phyloP scores from a whole-genome alignment of 2,797 vertebrate genomes.

The Chaenodraco wilsoni region DNA sequence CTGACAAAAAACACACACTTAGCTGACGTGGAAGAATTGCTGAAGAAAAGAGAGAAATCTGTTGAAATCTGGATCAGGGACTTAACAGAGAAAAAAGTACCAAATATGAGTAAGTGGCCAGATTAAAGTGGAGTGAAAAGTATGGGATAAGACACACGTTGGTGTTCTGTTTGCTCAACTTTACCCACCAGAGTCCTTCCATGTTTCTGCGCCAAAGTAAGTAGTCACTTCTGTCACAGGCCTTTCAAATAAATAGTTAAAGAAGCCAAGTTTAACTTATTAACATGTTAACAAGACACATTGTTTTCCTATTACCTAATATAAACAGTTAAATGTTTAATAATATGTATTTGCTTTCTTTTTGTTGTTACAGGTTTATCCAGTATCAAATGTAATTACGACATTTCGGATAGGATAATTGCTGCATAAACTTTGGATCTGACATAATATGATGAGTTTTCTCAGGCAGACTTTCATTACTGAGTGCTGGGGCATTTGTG shows the following conservation, averaged over 20 bases:
- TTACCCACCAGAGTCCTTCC: slow-evolving; percentile 9
- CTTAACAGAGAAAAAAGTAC: background rate
- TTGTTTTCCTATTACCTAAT: slow-evolving; percentile 34
- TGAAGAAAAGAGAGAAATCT: background rate
- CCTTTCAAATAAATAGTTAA: slow-evolving; percentile 36
- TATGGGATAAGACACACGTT: slow-evolving; percentile 9
- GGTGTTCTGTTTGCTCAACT: slow-evolving; percentile 3
- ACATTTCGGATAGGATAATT: slow-evolving; percentile 31
- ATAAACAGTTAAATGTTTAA: slow-evolving; percentile 31
- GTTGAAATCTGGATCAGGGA: background rate
- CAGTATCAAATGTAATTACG: slow-evolving; percentile 17
- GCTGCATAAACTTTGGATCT: slow-evolving; percentile 41
- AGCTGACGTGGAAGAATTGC: background rate
- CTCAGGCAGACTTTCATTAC: slow-evolving; percentile 11
- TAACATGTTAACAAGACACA: slow-evolving; percentile 38
- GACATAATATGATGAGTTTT: slow-evolving; percentile 29
- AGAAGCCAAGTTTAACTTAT: slow-evolving; percentile 56
- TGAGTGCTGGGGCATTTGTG: background rate
- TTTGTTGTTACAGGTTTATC: slow-evolving; percentile 16
- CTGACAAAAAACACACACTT: background rate
- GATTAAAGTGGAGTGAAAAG: slow-evolving; percentile 9
- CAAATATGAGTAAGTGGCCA: background rate
- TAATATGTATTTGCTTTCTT: slow-evolving; percentile 27
- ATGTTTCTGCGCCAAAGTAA: slow-evolving; percentile 64
- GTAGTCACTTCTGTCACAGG: slow-evolving; percentile 31